Base-by-base conservation (phyloP, 2,113 vertebrate genomes). In the Vidua macroura region DNA sequence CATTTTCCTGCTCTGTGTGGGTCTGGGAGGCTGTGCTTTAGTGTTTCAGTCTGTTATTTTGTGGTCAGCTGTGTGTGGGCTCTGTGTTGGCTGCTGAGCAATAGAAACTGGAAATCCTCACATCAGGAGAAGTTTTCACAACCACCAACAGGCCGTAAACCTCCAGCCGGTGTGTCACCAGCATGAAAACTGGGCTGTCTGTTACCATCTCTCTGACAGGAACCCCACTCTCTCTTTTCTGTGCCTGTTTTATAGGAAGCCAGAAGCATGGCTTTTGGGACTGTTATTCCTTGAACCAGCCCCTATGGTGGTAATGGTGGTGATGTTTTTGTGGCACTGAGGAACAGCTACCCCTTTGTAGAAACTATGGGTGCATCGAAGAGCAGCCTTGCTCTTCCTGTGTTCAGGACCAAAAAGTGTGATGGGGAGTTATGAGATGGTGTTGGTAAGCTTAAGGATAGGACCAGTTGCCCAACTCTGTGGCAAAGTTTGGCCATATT, bases 281-380 rank as follows among this genome's bases (percentile, higher is more conserved):
- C 51, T 27, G 28, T 41, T 83, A 19, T n/a, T 86, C 10, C 68
- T 74, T 74, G 73, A 83, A 55, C 20, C 15, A 73, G 46, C 8
- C 22, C 13, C 3, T 15, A 0, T n/a, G 37, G 22, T 3, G 2
- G n/a, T 31, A n/a, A 10, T 43, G 68, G 33, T 59, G 27, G 10
- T 48, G 53, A 35, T 52, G 27, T 39, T 77, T 46, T 10, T 13
- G 11, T 48, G 31, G 37, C 0, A 0, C 5, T 66, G 28, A 60
- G 66, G 68, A 66, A 22, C n/a, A 91, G 41, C 43, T n/a, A 55
- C 14, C 18, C 27, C 23, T 78, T 11, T 3, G 3, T 22, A 3
- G 4, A 67, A 74, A 53, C 48, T 16, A 1, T 7, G 25, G 2
- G 1, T 41, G 24, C 22, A 37, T 33, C 0, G 0, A 16, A 64